Conservation (phyloP, 2,113 vertebrate genomes). For the Pomatorhinus ruficollis region DNA sequence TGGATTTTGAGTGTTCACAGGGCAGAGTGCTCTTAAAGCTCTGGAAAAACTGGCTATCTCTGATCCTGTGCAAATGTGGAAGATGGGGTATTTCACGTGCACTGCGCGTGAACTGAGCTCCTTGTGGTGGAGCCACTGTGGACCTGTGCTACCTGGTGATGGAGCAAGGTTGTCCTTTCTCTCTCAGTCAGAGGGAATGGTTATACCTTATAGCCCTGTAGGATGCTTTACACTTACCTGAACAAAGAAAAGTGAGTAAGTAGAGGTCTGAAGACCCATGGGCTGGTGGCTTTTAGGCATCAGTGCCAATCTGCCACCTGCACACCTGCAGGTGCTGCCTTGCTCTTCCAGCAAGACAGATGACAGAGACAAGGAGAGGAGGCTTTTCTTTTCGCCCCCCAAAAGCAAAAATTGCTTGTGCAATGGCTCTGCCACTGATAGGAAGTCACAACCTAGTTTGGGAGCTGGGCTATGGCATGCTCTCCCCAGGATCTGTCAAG, state of each 20-base stretch:
- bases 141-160: background rate
- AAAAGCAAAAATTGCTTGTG: background rate
- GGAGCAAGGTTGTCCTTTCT: background rate
- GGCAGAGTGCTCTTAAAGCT: background rate
- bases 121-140: background rate
- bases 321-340: background rate
- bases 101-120: fast-evolving
- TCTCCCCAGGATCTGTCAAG: background rate
- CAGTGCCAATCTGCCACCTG: background rate
- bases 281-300: background rate
- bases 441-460: background rate
- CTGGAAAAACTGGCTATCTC: background rate
- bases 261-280: background rate
- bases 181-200: background rate
- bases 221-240: background rate
- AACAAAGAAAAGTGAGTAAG: background rate
- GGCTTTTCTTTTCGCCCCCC: background rate
- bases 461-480: background rate
- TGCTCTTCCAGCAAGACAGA: background rate
- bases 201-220: no score
- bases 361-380: background rate
- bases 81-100: background rate
- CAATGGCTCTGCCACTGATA: background rate
- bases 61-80: background rate
- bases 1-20: background rate